A percentile compares a stretch with the other conserved stretches of the same genome.
These are phyloP conservation scores for Apocrypta bakeri DNA, from an alignment of 1,140 invertebrate genomes.

Conservation along the genomic window DNA sequence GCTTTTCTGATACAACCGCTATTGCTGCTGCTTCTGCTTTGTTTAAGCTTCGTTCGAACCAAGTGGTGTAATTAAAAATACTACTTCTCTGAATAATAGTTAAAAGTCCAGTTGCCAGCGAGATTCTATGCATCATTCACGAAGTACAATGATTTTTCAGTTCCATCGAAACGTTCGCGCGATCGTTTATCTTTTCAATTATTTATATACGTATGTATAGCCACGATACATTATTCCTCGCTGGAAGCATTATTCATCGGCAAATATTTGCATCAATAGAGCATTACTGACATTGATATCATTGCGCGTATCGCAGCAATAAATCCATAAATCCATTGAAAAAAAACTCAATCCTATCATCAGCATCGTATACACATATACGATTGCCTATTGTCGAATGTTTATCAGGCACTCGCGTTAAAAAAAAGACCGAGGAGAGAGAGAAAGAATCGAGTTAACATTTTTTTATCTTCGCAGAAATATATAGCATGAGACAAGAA, in stretches of 20 bases:
- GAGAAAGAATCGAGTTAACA: slow-evolving; percentile 23
- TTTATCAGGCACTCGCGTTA: neutral
- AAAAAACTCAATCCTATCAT: slow-evolving; percentile 3
- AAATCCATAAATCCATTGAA: slow-evolving; percentile 22
- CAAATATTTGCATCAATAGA: neutral
- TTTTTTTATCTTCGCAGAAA: neutral
- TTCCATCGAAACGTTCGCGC: too few relatives aligned
- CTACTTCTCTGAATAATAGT: neutral
- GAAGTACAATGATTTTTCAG: too few relatives aligned
- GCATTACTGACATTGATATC: neutral
- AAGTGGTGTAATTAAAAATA: slow-evolving; percentile 28
- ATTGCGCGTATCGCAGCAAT: neutral
- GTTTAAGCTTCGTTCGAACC: slow-evolving; percentile 6
- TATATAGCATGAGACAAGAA: too few relatives aligned
- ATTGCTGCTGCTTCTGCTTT: slow-evolving; percentile 11
- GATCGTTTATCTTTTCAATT: neutral
- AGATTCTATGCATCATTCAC: too few relatives aligned
- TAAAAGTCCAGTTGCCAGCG: neutral
- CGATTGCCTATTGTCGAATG: slow-evolving; percentile 10
- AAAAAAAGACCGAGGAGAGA: neutral
- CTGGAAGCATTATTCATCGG: neutral
- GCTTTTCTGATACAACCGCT: slow-evolving; percentile 8
- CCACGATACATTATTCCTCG: neutral
- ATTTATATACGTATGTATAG: too few relatives aligned
- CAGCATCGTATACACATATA: neutral